These are phyloP conservation scores for Perizoma flavofasciatum DNA, from an alignment of 2,888 invertebrate species.

Conservation along the genomic window DNA sequence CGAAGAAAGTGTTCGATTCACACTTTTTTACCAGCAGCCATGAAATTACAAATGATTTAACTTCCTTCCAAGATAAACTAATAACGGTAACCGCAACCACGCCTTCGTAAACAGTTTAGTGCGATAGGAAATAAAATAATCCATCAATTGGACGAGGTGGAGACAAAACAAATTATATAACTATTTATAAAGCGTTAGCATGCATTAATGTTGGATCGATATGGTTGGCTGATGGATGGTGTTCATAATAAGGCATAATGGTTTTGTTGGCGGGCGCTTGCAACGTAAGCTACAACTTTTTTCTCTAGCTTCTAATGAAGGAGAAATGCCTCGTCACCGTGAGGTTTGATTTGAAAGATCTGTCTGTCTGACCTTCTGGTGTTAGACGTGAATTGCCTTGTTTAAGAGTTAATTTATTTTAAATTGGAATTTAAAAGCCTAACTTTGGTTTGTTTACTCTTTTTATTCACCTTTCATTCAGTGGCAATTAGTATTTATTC, in stretches of 20 bases:
- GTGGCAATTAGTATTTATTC: constrained; percentile 16
- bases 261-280: constrained; percentile 79
- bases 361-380: constrained; percentile 67
- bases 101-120: constrained; percentile 72
- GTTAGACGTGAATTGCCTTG: constrained; percentile 68
- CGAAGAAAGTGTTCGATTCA: constrained; percentile 56
- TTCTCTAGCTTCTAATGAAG: constrained; percentile 74
- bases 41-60: constrained; percentile 73
- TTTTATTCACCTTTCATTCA: constrained; percentile 31
- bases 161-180: constrained; percentile 83
- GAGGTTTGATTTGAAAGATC: constrained; percentile 68
- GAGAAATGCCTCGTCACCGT: constrained; percentile 73
- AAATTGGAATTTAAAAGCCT: constrained; percentile 59
- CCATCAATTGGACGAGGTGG: constrained; percentile 79
- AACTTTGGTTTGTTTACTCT: constrained; percentile 45
- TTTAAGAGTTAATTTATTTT: constrained; percentile 69
- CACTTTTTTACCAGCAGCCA: constrained; percentile 67
- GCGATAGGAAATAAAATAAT: constrained; percentile 72
- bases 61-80: constrained; percentile 60
- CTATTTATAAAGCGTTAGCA: constrained; percentile 83
- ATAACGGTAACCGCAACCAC: constrained; percentile 62
- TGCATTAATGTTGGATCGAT: constrained; percentile 82
- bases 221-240: constrained; percentile 80
- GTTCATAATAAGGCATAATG: constrained; percentile 82
- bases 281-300: constrained; percentile 67